Evolutionary conservation across 2,113 vertebrate species (phyloP), one percentile per base, ranked within the genome.

Genomic region (Pseudorasbora parva): DNA sequence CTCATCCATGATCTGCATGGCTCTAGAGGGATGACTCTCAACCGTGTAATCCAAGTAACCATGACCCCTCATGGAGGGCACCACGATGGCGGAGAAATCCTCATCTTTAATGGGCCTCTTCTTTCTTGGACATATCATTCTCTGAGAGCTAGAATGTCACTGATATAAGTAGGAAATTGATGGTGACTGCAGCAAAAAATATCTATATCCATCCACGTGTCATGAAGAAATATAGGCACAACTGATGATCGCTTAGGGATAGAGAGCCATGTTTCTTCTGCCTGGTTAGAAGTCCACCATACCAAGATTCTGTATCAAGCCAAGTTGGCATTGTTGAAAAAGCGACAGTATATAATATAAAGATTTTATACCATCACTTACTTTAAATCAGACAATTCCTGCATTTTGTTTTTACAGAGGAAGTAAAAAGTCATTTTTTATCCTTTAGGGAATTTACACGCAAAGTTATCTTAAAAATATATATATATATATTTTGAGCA

Each of bases 1-100:
- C 87, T 96, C 95, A 2, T 95, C 93, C 93, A 96, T 95, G 77
- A 85, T 88, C 68, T 88, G 86, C 66, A 96, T 62, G 10, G 93
- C 89, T 23, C 84, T 89, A 78, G 91, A 91, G 1, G 95, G 89
- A 8, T 96, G 93, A 64, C 86, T 94, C 89, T 94, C 94, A 0
- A 96, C 92, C 0, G 91, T 93, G 88, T 96, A 96, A 90, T 96
- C 95, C 2, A 96, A 90, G 69, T 93, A 95, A 0, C 95, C 95
- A 1, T 92, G 92, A 6, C 95, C 94, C 5, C 89, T 91, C 92
- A 95, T 94, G 0, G 94, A 94, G 8, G 95, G 95, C 21, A 95
- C 93, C 0, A 82, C 93, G 4, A 96, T 94, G 4, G 94, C 92
- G 0, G 92, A 91, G 82, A 93, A 94, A 79, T 94, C 93, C 0